Evolutionary conservation across 2,888 invertebrate species (phyloP), one percentile per base, ranked within the genome.

Genomic region (Euplexia lucipara): DNA sequence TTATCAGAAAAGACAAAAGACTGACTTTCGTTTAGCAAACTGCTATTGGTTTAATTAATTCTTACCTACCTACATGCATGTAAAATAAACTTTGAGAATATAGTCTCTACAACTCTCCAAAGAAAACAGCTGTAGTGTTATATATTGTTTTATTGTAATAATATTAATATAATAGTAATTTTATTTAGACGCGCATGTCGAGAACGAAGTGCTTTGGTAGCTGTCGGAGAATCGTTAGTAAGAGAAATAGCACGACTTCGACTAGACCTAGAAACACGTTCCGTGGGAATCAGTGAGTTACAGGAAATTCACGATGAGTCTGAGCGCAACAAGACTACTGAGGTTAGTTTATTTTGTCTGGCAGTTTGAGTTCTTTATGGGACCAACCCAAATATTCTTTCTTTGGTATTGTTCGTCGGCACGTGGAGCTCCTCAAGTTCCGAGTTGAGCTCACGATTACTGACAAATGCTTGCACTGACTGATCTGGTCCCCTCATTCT

Each of bases 211-310:
- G 84, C 91, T 1, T 81, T 95, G 52, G 68, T 92, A 32, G 70
- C 86, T 34, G 91, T 94, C 16, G 94, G 93, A 2, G 92, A 95
- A 83, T 86, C 92, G 9, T 84, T 95, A 64, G 89, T 95, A 22
- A 88, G 93, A 20, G 94, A 95, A 81, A 82, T 92, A 65, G 92
- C 91, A 18, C 82, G 82, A 14, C 89, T 95, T 20, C 88, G 90
- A 52, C 88, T 90, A 70, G 92, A 94, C 20, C 72, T 92, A 4
- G 91, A 92, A 60, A 65, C 86, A 14, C 88, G 87, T 30, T 57
- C 83, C 18, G 69, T 74, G 6, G 70, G 82, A 42, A 78, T 88
- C 30, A 81, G 82, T 47, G 88, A 90, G 78, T 81, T 88, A 66
- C 85, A 81, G 30, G 87, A 88, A 63, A 69, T 78, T 14, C 84